phyloP scores from a whole-genome alignment of 92 coral and sea anemone species.

The Montipora capitata region DNA sequence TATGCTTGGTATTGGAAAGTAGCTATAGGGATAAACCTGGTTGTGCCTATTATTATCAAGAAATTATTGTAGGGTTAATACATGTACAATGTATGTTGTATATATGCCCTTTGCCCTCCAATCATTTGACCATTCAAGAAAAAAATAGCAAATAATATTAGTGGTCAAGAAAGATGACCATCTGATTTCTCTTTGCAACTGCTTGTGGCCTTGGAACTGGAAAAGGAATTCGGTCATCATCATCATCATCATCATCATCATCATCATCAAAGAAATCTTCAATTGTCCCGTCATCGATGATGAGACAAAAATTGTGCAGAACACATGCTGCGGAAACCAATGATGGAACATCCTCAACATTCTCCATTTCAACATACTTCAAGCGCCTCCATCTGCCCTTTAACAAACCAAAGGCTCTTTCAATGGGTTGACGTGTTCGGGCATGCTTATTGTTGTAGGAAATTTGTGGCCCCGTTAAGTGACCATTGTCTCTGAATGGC shows the following conservation, averaged over 20 bases:
- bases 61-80: not conserved
- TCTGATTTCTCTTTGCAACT: constrained; percentile 46
- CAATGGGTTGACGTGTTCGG: constrained; percentile 35
- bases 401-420: constrained; percentile 70
- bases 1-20: no score
- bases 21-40: no score
- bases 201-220: constrained; percentile 21
- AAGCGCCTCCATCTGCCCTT: constrained; percentile 14
- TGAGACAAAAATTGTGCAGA: constrained; percentile 62
- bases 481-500: constrained; percentile 5
- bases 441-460: constrained; percentile 6
- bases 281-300: constrained; percentile 41
- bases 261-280: constrained; percentile 44
- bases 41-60: not conserved
- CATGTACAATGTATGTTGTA: not conserved
- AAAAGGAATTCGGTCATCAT: constrained; percentile 15
- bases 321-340: constrained; percentile 66
- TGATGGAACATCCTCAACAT: constrained; percentile 30
- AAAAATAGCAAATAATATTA: not conserved
- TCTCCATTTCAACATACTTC: constrained; percentile 48
- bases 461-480: constrained; percentile 5
- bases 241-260: constrained; percentile 14
- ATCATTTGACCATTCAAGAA: not conserved
- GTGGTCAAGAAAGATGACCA: constrained; percentile 25
- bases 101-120: constrained; percentile 8